Conservation (phyloP, 1,140 invertebrate species). For the Ceratina japonica region DNA sequence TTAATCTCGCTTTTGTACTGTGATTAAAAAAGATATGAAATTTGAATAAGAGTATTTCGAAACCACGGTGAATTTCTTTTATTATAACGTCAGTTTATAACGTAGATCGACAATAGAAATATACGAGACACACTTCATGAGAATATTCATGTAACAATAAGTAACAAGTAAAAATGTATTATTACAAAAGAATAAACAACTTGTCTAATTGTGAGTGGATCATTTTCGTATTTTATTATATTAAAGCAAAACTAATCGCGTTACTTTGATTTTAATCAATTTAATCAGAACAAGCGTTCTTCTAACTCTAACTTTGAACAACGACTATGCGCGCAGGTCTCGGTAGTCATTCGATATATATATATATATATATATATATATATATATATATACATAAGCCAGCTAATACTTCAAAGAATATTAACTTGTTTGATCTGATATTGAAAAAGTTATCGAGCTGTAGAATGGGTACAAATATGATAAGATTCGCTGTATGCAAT, state of each 20-base stretch:
- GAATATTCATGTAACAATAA: neutral
- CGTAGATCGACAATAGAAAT: slow-evolving; percentile 11
- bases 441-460: too few relatives aligned
- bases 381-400: too few relatives aligned
- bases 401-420: too few relatives aligned
- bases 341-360: neutral
- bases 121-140: slow-evolving; percentile 4
- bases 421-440: too few relatives aligned
- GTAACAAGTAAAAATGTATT: slow-evolving; percentile 17
- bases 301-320: too few relatives aligned
- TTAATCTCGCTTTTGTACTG: slow-evolving; percentile 42
- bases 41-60: slow-evolving; percentile 15
- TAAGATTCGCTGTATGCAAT: neutral
- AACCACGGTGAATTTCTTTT: slow-evolving; percentile 5
- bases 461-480: neutral
- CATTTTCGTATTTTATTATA: too few relatives aligned
- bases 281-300: too few relatives aligned
- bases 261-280: too few relatives aligned
- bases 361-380: too few relatives aligned
- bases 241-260: too few relatives aligned
- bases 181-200: slow-evolving; percentile 19
- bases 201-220: neutral
- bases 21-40: slow-evolving; percentile 25
- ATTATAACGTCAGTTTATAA: slow-evolving; percentile 8
- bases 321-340: neutral